phyloP scores from a whole-genome alignment of 2,113 vertebrate species.

The Calcarius ornatus region DNA sequence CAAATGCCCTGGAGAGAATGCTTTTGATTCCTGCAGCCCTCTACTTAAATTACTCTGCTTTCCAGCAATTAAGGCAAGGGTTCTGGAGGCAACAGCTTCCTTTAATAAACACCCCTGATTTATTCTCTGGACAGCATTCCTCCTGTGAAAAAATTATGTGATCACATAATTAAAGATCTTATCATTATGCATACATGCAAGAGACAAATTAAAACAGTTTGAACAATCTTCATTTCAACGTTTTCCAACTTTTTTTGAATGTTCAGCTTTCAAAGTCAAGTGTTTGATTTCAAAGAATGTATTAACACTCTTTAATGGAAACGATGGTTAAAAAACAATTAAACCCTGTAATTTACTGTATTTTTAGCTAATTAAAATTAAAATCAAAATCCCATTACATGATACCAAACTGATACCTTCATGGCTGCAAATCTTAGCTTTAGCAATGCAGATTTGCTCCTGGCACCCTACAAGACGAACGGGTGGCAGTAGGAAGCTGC shows the following conservation, averaged over 20 bases:
- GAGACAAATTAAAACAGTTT: slow-evolving; percentile 34
- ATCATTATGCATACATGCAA: neutral
- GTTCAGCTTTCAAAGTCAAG: neutral
- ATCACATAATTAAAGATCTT: slow-evolving; percentile 61
- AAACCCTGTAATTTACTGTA: neutral
- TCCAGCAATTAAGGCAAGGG: slow-evolving; percentile 8
- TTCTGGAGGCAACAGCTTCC: slow-evolving; percentile 35
- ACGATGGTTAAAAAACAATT: neutral
- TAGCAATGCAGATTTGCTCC: neutral
- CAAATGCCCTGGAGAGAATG: neutral
- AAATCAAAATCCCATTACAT: slow-evolving; percentile 21
- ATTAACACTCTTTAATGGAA: neutral
- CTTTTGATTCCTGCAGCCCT: neutral
- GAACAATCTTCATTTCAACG: neutral
- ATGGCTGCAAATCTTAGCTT: neutral
- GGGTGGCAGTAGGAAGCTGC: neutral
- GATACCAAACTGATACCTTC: neutral
- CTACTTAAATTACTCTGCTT: neutral
- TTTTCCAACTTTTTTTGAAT: slow-evolving; percentile 14
- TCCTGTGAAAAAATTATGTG: slow-evolving; percentile 32
- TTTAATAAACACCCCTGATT: slow-evolving; percentile 30
- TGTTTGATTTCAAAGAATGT: slow-evolving; percentile 1
- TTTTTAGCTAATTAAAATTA: slow-evolving; percentile 27
- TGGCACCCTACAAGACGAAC: neutral
- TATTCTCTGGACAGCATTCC: slow-evolving; percentile 4